phyloP scores from a whole-genome alignment of 2,888 invertebrate genomes.

The Linyphia triangularis region DNA sequence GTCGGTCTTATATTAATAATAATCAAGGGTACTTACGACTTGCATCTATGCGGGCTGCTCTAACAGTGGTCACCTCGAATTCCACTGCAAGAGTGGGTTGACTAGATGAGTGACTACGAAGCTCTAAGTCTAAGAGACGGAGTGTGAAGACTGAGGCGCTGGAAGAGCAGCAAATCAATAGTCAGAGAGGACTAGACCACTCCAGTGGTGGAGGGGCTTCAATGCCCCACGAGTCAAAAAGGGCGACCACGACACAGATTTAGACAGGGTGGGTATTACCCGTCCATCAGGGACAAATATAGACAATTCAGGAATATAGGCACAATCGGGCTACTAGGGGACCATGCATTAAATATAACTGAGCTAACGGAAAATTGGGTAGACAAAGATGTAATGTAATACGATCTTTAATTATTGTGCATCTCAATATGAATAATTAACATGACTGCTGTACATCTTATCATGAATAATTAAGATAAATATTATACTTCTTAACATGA shows the following conservation, averaged over 20 bases:
- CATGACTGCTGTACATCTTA: no score
- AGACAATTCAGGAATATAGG: no score
- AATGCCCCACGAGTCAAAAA: background rate
- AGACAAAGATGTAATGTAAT: no score
- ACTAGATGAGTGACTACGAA: conserved; percentile 68
- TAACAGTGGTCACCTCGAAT: conserved; percentile 6
- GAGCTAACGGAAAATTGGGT: no score
- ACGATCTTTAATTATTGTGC: no score
- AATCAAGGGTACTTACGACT: conserved; percentile 59
- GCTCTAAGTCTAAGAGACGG: conserved; percentile 69
- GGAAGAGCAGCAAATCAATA: conserved; percentile 73
- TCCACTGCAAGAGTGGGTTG: conserved; percentile 36
- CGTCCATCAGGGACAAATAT: no score
- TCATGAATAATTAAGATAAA: no score
- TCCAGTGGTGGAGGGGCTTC: conserved; percentile 50
- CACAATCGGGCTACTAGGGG: no score
- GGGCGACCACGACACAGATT: background rate
- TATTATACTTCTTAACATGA: no score
- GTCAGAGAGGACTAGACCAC: conserved; percentile 72
- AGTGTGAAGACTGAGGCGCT: conserved; percentile 70
- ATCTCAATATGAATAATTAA: no score
- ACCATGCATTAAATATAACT: no score
- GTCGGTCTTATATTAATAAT: no score
- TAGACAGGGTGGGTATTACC: background rate
- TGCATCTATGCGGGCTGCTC: conserved; percentile 25